These are phyloP conservation scores for Drosophila phalerata DNA, from an alignment of 2,888 invertebrate genomes.

Conservation along the genomic window DNA sequence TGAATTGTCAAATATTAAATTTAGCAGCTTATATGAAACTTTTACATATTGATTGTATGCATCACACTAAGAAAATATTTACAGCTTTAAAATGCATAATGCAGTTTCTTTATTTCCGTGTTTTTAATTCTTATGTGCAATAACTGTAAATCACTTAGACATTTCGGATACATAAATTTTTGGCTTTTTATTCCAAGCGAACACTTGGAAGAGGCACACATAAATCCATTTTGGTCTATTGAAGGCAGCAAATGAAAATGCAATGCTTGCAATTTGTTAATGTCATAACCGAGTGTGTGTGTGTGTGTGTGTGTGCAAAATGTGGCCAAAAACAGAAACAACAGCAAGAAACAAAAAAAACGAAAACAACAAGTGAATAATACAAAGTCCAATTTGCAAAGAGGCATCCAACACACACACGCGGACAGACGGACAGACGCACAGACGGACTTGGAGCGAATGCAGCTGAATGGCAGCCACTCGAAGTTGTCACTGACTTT, in stretches of 20 bases:
- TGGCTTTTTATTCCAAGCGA: conserved; percentile 9
- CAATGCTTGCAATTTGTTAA: conserved; percentile 55
- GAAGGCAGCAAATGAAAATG: conserved; percentile 44
- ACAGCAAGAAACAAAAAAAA: conserved; percentile 1
- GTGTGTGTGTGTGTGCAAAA: conserved; percentile 22
- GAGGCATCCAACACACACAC: not conserved
- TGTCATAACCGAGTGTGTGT: conserved; percentile 23
- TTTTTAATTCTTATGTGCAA: conserved; percentile 20
- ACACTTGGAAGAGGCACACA: conserved; percentile 31
- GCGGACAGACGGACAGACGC: not conserved
- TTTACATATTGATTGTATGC: not conserved
- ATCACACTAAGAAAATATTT: not conserved
- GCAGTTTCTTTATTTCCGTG: conserved; percentile 12
- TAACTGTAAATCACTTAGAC: conserved; percentile 33
- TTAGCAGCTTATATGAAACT: not conserved
- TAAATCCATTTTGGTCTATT: conserved; percentile 41
- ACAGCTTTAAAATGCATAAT: too few species aligned
- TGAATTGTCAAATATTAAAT: not conserved
- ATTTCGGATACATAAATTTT: conserved; percentile 36
- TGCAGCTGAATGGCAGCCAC: conserved; percentile 39
- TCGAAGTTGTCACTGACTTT: conserved; percentile 53
- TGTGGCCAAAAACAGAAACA: conserved; percentile 33
- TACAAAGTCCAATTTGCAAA: conserved; percentile 51
- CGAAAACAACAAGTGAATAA: conserved; percentile 18
- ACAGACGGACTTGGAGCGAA: conserved; percentile 14